Evolutionary conservation across 1,140 invertebrate species (phyloP).

Genomic region (Camponotus floridanus): DNA sequence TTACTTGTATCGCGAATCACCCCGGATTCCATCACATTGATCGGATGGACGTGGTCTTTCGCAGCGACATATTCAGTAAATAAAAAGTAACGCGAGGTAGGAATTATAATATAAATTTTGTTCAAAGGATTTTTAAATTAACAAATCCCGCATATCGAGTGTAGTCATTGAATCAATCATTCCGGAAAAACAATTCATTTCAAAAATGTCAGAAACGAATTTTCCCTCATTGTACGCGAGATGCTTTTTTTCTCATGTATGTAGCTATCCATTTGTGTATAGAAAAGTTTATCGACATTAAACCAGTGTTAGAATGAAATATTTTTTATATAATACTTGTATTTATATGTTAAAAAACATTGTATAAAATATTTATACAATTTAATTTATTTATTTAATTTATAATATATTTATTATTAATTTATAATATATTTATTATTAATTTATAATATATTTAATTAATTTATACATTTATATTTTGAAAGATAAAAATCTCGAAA

Average conservation of each 20-base stretch:
- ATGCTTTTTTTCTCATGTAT: background rate
- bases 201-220: background rate
- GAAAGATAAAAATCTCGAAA: background rate
- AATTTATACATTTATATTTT: too few species aligned
- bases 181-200: background rate
- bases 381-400: too few species aligned
- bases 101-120: background rate
- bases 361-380: too few species aligned
- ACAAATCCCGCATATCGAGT: background rate
- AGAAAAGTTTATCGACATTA: background rate
- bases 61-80: background rate
- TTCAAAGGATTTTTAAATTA: background rate
- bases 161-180: background rate
- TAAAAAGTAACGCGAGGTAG: background rate
- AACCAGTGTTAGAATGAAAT: conserved; percentile 18
- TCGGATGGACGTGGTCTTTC: background rate
- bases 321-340: background rate
- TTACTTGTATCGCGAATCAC: conserved; percentile 60
- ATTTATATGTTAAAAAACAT: background rate
- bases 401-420: too few species aligned
- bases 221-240: background rate
- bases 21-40: conserved; percentile 15
- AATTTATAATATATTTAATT: too few species aligned
- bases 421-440: too few species aligned
- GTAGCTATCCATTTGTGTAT: too few species aligned